Base-by-base conservation (phyloP, 1,140 invertebrate species). In the Branchinecta lynchi region DNA sequence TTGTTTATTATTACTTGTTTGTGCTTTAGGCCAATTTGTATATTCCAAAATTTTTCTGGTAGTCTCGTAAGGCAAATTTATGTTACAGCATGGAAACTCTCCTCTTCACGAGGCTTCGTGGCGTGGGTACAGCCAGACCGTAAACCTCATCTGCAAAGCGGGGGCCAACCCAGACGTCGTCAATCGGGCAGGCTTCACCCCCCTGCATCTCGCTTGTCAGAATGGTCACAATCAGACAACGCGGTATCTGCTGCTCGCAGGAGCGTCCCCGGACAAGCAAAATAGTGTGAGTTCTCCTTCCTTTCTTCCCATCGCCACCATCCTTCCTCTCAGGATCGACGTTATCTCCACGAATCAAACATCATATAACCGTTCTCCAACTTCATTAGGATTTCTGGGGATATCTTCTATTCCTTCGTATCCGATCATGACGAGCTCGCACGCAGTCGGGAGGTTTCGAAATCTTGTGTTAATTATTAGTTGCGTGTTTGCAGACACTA, bases 191-290 rank as follows among this genome's bases (percentile, higher is more conserved):
- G 93, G 93, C 17, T 94, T 96, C 78, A 88, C 92, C 10, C 84
- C 93, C n/a, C 83, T 98, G 3, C 94, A 98, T 80, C 83, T 97
- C 67, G 89, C 90, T 66, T 93, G 92, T 75, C 93, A 97, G 82
- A 95, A 94, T 77, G 93, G 94, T 0, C 94, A 97, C 79, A 97
- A 97, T 80, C 92, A 98, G 81, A 91, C 89, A 71, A 92, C 90
- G 72, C 79, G 94, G 65, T 90, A 93, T 76, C 81, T 97, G 6
- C 81, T 97, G 1, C 82, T 94, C 70, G 87, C 89, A 32, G 91
- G 90, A 0, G 90, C 89, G 66, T 87, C 89, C 78, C 87, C 93
- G 0, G 89, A 96, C 78, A 79, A 90, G 32, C 90, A 92, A 79
- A 96, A 96, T 76, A 94, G 93, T 81, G 91, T 93, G 76, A 82